A percentile compares a stretch with the other conserved stretches of the same genome.
Evolutionary conservation across 2,113 vertebrate species (phyloP).

Genomic region (Anarrhichthys ocellatus): DNA sequence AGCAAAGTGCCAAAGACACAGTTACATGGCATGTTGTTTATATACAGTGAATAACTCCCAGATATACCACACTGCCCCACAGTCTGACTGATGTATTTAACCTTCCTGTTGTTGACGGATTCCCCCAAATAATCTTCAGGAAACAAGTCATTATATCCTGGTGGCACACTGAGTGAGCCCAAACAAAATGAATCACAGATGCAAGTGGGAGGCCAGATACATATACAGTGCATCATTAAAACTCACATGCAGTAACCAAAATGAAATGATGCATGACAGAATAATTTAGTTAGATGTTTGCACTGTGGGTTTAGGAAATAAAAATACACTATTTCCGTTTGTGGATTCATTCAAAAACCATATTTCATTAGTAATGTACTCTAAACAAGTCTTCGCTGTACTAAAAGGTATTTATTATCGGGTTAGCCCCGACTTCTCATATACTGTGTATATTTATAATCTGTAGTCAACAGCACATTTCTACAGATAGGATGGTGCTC

Average conservation of each 20-base stretch:
- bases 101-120: slow-evolving; percentile 23
- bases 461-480: slow-evolving; percentile 19
- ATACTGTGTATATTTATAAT: slow-evolving; percentile 20
- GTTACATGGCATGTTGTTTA: background rate
- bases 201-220: slow-evolving; percentile 35
- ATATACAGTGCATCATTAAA: slow-evolving; percentile 2
- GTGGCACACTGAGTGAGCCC: slow-evolving; percentile 6
- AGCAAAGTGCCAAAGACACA: slow-evolving; percentile 36
- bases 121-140: slow-evolving; percentile 30
- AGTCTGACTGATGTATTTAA: slow-evolving; percentile 38
- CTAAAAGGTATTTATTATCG: slow-evolving; percentile 6
- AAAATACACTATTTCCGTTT: slow-evolving; percentile 16
- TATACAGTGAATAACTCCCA: background rate
- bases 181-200: slow-evolving; percentile 53
- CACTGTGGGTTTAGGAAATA: slow-evolving; percentile 37
- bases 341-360: background rate
- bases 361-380: slow-evolving; percentile 18
- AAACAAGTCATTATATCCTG: slow-evolving; percentile 49
- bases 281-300: slow-evolving; percentile 37
- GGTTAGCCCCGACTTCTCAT: slow-evolving; percentile 4
- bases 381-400: background rate
- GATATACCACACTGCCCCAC: background rate
- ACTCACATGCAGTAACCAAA: slow-evolving; percentile 17
- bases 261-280: slow-evolving; percentile 47
- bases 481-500: slow-evolving; percentile 7